Conservation (phyloP, 2,113 vertebrate genomes). For the Chamaetylas fuelleborni region DNA sequence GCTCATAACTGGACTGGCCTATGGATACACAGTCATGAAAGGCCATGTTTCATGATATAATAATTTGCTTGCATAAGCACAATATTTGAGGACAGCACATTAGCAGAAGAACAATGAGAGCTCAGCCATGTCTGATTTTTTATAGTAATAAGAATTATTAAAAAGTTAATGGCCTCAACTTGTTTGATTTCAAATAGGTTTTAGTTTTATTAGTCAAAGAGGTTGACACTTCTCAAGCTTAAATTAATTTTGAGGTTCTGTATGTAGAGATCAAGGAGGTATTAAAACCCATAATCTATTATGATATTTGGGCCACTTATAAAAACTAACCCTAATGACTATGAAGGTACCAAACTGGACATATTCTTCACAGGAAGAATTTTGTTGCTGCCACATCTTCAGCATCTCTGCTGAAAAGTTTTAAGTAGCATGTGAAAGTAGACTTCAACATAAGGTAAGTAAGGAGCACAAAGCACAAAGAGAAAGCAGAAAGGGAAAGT, state of each 20-base stretch:
- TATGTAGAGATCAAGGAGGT: conserved; percentile 3
- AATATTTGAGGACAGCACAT: background rate
- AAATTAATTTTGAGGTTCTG: background rate
- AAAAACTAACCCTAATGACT: background rate
- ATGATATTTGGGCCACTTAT: background rate
- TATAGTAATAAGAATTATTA: background rate
- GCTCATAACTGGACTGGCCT: background rate
- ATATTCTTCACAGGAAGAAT: background rate
- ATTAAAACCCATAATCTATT: background rate
- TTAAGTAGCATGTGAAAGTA: background rate
- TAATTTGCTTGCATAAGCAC: background rate
- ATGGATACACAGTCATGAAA: background rate
- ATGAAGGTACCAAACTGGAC: background rate
- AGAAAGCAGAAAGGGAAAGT: too few species aligned
- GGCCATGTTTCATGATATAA: background rate
- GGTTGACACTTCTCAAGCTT: background rate
- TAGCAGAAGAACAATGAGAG: background rate
- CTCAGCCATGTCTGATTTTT: background rate
- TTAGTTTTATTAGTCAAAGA: conserved; percentile 48
- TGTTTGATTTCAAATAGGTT: conserved; percentile 33
- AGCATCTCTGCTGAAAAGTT: background rate
- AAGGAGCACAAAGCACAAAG: background rate
- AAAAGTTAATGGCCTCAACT: background rate
- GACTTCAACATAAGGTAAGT: background rate
- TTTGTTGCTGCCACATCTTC: background rate